A percentile compares a stretch with the other conserved stretches of the same genome.
Evolutionary conservation across 2,797 vertebrate genomes (phyloP).

Genomic region (Petrocephalus schoutedeni): DNA sequence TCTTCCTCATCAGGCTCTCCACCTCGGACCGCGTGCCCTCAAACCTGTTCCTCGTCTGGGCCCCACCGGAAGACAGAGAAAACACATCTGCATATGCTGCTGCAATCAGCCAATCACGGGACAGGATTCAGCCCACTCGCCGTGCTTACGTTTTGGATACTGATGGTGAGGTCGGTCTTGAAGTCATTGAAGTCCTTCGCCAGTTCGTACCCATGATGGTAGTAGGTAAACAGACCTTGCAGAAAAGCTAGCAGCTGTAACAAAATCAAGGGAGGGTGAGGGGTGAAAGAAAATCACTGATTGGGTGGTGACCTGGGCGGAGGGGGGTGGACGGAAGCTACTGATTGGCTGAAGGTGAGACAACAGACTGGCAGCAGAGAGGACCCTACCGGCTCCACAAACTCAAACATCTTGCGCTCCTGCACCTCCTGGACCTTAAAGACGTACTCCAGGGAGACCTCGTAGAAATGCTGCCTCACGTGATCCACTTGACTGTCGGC

Average conservation of each 20-base stretch:
- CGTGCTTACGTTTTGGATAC: conserved; percentile 89
- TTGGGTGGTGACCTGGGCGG: too few species aligned
- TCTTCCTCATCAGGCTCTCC: conserved; percentile 92
- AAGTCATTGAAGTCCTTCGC: conserved; percentile 97
- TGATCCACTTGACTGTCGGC: conserved; percentile 91
- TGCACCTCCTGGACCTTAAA: conserved; percentile 98
- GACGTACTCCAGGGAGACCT: conserved; percentile 90
- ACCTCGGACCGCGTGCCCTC: conserved; percentile 92
- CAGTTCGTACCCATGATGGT: conserved; percentile 94
- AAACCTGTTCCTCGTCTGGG: conserved; percentile 90
- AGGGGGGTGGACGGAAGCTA: background rate
- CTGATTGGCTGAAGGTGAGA: background rate
- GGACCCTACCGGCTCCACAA: conserved; percentile 88
- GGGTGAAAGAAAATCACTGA: background rate
- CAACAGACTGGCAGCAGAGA: too few species aligned
- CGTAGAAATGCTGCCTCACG: conserved; percentile 92
- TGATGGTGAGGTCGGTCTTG: conserved; percentile 95
- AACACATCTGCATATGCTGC: background rate
- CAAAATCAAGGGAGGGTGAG: background rate
- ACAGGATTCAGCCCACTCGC: background rate
- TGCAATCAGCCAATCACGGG: background rate
- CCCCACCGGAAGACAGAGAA: background rate
- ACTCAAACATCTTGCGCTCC: conserved; percentile 99
- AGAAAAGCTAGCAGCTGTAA: conserved; percentile 86
- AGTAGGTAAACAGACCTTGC: conserved; percentile 95